Percentiles rank a stretch among this genome's conserved stretches.
Evolutionary conservation across 1,140 invertebrate species (phyloP).

Genomic region (Meloidogyne chitwoodi): DNA sequence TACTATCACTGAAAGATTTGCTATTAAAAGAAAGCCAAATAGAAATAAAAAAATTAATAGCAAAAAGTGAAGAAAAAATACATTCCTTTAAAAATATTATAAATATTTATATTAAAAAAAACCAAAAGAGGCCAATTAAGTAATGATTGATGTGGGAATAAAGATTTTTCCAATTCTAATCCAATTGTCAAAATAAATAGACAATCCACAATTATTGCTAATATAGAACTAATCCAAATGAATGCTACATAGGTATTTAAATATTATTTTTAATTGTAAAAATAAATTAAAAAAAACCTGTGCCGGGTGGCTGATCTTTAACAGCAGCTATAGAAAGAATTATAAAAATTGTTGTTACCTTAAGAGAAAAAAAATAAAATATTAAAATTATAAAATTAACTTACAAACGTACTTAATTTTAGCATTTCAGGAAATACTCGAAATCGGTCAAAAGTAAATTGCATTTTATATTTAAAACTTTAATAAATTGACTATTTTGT

Average conservation of each 20-base stretch:
- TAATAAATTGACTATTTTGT: no score
- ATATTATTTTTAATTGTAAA: no score
- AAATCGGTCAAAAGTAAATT: slow-evolving; percentile 10
- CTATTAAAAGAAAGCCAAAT: slow-evolving; percentile 33
- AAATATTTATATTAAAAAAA: slow-evolving; percentile 2
- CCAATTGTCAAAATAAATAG: slow-evolving; percentile 16
- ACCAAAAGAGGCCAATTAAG: slow-evolving; percentile 30
- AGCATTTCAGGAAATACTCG: slow-evolving; percentile 9
- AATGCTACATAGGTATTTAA: slow-evolving; percentile 10
- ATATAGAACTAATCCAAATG: slow-evolving; percentile 27
- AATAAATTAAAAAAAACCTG: not conserved
- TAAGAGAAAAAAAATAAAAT: not conserved
- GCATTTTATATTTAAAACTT: not conserved
- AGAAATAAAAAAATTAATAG: slow-evolving; percentile 37
- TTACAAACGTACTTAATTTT: slow-evolving; percentile 17
- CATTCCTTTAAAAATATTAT: slow-evolving; percentile 21
- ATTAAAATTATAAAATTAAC: not conserved
- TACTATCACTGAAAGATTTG: slow-evolving; percentile 9
- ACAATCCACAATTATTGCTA: slow-evolving; percentile 27
- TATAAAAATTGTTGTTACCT: slow-evolving; percentile 24
- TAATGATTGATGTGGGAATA: slow-evolving; percentile 22
- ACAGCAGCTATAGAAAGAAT: slow-evolving; percentile 21
- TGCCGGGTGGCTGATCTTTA: slow-evolving; percentile 18
- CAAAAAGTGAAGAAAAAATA: slow-evolving; percentile 25
- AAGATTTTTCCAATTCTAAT: slow-evolving; percentile 22